Evolutionary conservation across 2,888 invertebrate genomes (phyloP), one percentile per base, ranked within the genome.

Genomic region (Cheilosia soror): DNA sequence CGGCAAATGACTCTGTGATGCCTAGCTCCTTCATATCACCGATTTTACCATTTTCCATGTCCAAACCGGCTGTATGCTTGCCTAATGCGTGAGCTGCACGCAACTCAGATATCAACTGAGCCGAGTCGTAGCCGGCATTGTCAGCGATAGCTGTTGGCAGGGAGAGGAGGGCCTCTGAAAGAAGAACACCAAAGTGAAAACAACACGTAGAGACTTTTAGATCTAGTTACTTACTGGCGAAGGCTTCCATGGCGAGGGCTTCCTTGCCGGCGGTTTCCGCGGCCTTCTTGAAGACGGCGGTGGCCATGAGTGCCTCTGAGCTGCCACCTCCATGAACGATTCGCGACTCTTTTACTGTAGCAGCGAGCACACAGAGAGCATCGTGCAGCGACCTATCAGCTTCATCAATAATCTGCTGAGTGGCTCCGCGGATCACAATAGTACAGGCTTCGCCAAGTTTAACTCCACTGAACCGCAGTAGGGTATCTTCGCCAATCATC

Each of bases 361-460:
- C 98, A 2, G 98, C 95, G 71, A 99, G 93, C 1, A 99, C 99
- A 92, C 99, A 99, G 2, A 99, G 94, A 0, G 99, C 99, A 92
- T 99, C 99, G 91, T 99, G 99, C 65, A 99, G 93, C 0, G 99
- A 99, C 57, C 99, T 95, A 89, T 99, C 99, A 0, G 99, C 99
- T 93, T 99, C 99, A 90, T 99, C 99, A 44, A 99, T 95, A 90
- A 98, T 98, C 93, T 99, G 99, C 92, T 98, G 96, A 0, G 99
- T 99, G 33, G 99, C 99, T 63, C 99, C 99, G 83, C 99, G 96
- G 89, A 99, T 96, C 0, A 99, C 96, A 87, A 99, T 95, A 0
- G 98, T 98, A 92, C 99, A 99, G 9, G 99, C 99, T 91, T 99
- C 97, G 29, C 99, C 99, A 87, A 98, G 93, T 87, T 96, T 96